These are phyloP conservation scores for Eulithis testata DNA, from an alignment of 2,888 invertebrate species.

Conservation along the genomic window DNA sequence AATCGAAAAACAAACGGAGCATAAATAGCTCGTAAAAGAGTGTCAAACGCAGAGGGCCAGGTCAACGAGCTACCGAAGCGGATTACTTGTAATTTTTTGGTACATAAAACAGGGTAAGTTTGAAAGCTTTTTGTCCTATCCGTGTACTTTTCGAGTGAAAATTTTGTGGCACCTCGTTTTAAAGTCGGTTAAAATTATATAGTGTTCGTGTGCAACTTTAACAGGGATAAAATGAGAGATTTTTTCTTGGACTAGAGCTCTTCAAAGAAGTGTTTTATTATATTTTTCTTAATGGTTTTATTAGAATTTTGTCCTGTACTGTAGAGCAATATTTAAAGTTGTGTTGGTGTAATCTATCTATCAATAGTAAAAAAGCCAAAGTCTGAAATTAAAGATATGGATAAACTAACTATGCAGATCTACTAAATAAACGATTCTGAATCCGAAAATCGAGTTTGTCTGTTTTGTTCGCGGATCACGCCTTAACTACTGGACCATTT, in stretches of 20 bases:
- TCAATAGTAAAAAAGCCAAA: too few relatives aligned
- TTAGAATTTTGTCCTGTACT: neutral
- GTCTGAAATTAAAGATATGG: too few relatives aligned
- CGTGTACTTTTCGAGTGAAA: constrained; percentile 1
- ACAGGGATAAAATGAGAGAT: neutral
- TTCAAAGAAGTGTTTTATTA: too few relatives aligned
- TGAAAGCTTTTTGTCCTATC: constrained; percentile 10
- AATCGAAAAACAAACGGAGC: constrained; percentile 65
- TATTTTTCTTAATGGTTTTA: neutral
- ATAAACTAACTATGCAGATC: too few relatives aligned
- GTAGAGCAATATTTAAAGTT: neutral
- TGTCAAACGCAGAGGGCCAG: constrained; percentile 30
- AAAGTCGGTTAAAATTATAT: neutral
- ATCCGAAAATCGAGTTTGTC: too few relatives aligned
- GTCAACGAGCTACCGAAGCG: constrained; percentile 44
- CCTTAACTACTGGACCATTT: too few relatives aligned
- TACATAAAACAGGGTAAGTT: constrained; percentile 29
- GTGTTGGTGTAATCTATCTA: too few relatives aligned
- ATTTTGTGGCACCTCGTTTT: neutral
- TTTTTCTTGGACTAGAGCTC: neutral
- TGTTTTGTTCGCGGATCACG: too few relatives aligned
- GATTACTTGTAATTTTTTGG: constrained; percentile 37
- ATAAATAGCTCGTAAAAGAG: constrained; percentile 49
- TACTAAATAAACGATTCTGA: too few relatives aligned
- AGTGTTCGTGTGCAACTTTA: neutral